These are phyloP conservation scores for Trogon melanurus DNA, from an alignment of 2,113 vertebrate species.

Conservation along the genomic window DNA sequence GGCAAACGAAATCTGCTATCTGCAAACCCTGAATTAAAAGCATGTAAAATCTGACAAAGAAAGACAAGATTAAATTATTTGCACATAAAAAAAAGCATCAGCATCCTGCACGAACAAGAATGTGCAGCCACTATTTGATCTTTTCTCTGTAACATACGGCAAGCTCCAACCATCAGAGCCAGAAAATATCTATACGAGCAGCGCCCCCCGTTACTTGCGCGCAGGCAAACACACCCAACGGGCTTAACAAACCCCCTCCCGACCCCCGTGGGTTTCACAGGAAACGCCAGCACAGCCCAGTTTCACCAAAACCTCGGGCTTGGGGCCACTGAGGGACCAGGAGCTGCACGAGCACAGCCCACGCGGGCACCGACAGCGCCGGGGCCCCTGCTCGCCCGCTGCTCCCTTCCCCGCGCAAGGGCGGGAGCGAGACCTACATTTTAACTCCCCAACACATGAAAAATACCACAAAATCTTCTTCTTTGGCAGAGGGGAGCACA, in stretches of 20 bases:
- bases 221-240: background rate
- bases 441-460: background rate
- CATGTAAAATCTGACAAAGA: slow-evolving; percentile 95
- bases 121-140: background rate
- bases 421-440: background rate
- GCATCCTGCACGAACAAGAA: slow-evolving; percentile 2
- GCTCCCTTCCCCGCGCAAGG: background rate
- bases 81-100: slow-evolving; percentile 24
- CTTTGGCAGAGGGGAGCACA: background rate
- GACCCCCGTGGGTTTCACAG: background rate
- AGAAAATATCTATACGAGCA: background rate
- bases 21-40: slow-evolving; percentile 97
- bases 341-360: background rate
- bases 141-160: background rate
- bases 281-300: background rate
- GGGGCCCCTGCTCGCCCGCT: background rate
- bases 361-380: too few species aligned
- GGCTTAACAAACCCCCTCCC: background rate
- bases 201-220: background rate
- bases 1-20: slow-evolving; percentile 93
- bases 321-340: background rate
- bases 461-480: background rate
- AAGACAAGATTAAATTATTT: slow-evolving; percentile 71
- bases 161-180: background rate
- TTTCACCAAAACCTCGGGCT: background rate